Evolutionary conservation across 1,140 invertebrate genomes (phyloP).

Genomic region (Monomorium pharaonis): DNA sequence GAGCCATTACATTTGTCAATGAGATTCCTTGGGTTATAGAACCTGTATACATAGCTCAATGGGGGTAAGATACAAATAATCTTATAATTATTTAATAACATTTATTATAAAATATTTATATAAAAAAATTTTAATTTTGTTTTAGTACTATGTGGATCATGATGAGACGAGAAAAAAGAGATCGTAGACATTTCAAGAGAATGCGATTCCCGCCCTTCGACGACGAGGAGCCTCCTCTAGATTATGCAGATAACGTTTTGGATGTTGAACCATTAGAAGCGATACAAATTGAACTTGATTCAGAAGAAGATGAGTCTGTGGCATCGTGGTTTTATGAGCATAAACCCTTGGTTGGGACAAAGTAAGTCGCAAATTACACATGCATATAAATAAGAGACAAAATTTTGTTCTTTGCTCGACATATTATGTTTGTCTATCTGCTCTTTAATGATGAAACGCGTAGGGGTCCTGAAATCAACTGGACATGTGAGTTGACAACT

Average conservation of each 20-base stretch:
- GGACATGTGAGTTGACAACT: constrained; percentile 86
- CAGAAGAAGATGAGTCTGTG: constrained; percentile 97
- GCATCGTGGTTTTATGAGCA: constrained; percentile 99
- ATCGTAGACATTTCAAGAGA: constrained; percentile 99
- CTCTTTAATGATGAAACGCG: constrained; percentile 87
- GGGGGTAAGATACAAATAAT: constrained; percentile 90
- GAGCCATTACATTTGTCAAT: constrained; percentile 99
- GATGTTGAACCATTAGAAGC: constrained; percentile 99
- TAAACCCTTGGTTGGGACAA: constrained; percentile 96
- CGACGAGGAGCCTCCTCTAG: constrained; percentile 99
- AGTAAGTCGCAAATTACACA: constrained; percentile 83
- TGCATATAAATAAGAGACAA: background rate
- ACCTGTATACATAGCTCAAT: constrained; percentile 99
- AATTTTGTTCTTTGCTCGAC: constrained; percentile 20
- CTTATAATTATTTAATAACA: background rate
- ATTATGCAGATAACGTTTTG: constrained; percentile 99
- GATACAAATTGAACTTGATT: constrained; percentile 99
- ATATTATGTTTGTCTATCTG: background rate
- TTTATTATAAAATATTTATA: background rate
- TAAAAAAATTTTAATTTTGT: constrained; percentile 34
- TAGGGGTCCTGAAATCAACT: constrained; percentile 90
- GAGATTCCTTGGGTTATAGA: constrained; percentile 99
- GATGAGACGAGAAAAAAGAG: constrained; percentile 99
- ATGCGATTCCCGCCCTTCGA: constrained; percentile 99
- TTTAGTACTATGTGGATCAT: constrained; percentile 99